Evolutionary conservation across 2,888 invertebrate species (phyloP).

Genomic region (Tenthredo mesomela): DNA sequence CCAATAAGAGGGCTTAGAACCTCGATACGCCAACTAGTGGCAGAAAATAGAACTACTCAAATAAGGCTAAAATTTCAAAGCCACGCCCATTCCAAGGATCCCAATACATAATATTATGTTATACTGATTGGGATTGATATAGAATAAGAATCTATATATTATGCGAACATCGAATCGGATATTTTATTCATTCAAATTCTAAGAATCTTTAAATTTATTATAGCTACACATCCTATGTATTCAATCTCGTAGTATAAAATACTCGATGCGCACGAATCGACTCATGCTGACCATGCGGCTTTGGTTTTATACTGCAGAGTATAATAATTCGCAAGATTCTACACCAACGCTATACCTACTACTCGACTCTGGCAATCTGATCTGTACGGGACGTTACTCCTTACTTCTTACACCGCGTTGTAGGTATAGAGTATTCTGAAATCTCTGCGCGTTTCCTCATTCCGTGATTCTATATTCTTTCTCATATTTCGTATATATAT

Average conservation of each 20-base stretch:
- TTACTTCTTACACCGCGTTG: neutral
- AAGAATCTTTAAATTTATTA: neutral
- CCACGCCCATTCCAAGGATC: no score
- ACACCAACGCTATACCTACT: no score
- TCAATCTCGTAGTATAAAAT: neutral
- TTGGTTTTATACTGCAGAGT: neutral
- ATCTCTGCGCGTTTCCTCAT: neutral
- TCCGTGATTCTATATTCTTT: neutral
- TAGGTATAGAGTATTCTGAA: neutral
- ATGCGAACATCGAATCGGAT: neutral
- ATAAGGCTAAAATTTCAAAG: no score
- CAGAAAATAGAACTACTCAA: no score
- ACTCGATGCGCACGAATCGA: neutral
- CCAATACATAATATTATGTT: no score
- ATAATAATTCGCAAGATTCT: neutral
- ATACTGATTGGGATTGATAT: neutral
- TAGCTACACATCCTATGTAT: no score
- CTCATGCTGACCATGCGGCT: neutral
- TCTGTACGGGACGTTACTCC: neutral
- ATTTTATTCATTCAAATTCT: neutral
- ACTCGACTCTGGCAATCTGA: constrained; percentile 3
- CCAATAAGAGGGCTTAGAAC: no score
- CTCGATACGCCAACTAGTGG: no score
- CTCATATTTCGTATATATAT: neutral
- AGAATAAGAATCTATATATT: neutral